Percentiles rank a stretch among this genome's conserved stretches.
Evolutionary conservation across 2,888 invertebrate genomes (phyloP).

Genomic region (Tribolium freemani): DNA sequence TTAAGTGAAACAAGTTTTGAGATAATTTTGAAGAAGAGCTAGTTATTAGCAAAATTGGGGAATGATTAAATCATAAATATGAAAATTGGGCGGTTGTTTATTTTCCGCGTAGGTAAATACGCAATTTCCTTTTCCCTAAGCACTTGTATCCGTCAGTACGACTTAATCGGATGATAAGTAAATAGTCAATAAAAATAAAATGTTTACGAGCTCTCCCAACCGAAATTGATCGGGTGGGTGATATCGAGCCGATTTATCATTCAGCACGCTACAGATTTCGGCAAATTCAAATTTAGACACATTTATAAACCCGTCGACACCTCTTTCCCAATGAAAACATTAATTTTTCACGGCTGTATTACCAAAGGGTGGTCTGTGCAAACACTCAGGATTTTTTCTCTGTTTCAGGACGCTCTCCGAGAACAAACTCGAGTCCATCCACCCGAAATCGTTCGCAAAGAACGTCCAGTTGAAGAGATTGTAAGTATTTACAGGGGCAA

Average conservation of each 20-base stretch:
- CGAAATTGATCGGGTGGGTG: slow-evolving; percentile 6
- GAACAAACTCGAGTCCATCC: slow-evolving; percentile 80
- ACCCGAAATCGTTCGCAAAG: slow-evolving; percentile 76
- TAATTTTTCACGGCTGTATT: slow-evolving; percentile 29
- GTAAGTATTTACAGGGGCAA: slow-evolving; percentile 67
- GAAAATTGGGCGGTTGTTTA: background rate
- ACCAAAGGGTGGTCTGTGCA: slow-evolving; percentile 2
- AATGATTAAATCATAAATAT: background rate
- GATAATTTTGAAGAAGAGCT: background rate
- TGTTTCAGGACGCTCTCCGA: slow-evolving; percentile 80
- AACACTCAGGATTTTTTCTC: slow-evolving; percentile 39
- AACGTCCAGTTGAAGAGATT: slow-evolving; percentile 74
- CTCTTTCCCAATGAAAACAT: slow-evolving; percentile 19
- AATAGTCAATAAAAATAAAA: slow-evolving; percentile 26
- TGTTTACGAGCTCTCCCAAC: slow-evolving; percentile 7
- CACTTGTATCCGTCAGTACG: slow-evolving; percentile 9
- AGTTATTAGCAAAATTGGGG: too few species aligned
- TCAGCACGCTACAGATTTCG: slow-evolving; percentile 19
- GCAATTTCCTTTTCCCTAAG: background rate
- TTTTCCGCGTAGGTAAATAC: background rate
- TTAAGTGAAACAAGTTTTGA: background rate
- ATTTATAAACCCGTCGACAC: slow-evolving; percentile 37
- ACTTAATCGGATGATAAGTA: slow-evolving; percentile 15
- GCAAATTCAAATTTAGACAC: slow-evolving; percentile 25
- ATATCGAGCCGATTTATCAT: slow-evolving; percentile 23